Evolutionary conservation across 2,888 invertebrate genomes (phyloP).

Genomic region (Artemia sinica): DNA sequence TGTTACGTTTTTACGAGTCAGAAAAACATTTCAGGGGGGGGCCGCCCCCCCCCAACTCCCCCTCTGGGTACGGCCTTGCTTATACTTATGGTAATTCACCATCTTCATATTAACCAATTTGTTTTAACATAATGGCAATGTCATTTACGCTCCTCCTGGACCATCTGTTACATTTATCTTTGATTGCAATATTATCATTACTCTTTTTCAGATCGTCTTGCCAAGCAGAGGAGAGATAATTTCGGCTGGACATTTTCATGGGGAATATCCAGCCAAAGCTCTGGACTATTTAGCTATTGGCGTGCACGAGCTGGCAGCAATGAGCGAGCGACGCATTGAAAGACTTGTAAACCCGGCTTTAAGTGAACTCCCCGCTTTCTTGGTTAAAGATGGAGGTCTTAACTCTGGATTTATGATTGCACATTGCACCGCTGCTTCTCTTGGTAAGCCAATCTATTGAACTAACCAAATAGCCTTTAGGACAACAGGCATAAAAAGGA

Average conservation of each 20-base stretch:
- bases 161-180: conserved; percentile 13
- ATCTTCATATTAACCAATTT: no score
- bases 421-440: conserved; percentile 45
- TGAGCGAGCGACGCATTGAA: conserved; percentile 46
- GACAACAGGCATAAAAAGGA: no score
- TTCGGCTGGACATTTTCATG: conserved; percentile 50
- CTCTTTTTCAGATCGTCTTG: conserved; percentile 36
- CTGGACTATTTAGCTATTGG: conserved; percentile 47
- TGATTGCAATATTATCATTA: conserved; percentile 16
- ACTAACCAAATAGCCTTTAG: no score
- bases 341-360: conserved; percentile 45
- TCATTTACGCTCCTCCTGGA: conserved; percentile 24
- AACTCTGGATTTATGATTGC: conserved; percentile 52
- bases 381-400: conserved; percentile 46
- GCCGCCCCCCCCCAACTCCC: no score
- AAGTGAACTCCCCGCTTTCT: conserved; percentile 46
- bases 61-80: no score
- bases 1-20: no score
- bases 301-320: conserved; percentile 45
- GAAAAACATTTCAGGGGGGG: no score
- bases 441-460: conserved; percentile 34
- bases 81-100: no score
- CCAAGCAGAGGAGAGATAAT: conserved; percentile 42
- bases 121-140: no score
- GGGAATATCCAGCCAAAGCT: conserved; percentile 49